These are phyloP conservation scores for Cinclus cinclus DNA, from an alignment of 2,113 vertebrate genomes.

Conservation along the genomic window DNA sequence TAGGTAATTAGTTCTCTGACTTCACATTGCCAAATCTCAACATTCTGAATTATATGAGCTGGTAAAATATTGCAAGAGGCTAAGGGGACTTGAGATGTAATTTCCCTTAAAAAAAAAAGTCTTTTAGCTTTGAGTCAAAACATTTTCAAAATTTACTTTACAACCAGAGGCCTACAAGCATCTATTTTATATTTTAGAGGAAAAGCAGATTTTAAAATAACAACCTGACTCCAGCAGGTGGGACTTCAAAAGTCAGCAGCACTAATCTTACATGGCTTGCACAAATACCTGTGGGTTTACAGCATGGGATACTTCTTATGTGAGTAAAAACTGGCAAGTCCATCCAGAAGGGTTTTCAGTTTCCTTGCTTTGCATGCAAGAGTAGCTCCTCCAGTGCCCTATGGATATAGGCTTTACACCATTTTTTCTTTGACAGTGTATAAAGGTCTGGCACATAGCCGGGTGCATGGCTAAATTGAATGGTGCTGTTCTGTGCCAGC, in stretches of 20 bases:
- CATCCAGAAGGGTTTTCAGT: background rate
- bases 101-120: background rate
- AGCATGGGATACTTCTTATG: background rate
- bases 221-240: background rate
- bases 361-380: background rate
- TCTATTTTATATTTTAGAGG: background rate
- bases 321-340: background rate
- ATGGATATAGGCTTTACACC: background rate
- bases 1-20: slow-evolving; percentile 40
- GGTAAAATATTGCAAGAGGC: background rate
- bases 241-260: background rate
- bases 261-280: background rate
- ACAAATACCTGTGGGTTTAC: background rate
- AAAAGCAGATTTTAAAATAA: background rate
- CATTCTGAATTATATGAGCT: background rate
- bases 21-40: slow-evolving; percentile 7
- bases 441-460: slow-evolving; percentile 19
- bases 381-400: background rate
- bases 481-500: slow-evolving; percentile 16
- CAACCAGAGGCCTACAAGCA: background rate
- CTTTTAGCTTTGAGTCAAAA: background rate
- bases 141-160: background rate
- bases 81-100: background rate
- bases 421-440: background rate
- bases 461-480: slow-evolving; percentile 11